Percentiles rank a stretch among this genome's conserved stretches.
Evolutionary conservation across 2,888 invertebrate genomes (phyloP).

Genomic region (Cosmopolites sordidus): DNA sequence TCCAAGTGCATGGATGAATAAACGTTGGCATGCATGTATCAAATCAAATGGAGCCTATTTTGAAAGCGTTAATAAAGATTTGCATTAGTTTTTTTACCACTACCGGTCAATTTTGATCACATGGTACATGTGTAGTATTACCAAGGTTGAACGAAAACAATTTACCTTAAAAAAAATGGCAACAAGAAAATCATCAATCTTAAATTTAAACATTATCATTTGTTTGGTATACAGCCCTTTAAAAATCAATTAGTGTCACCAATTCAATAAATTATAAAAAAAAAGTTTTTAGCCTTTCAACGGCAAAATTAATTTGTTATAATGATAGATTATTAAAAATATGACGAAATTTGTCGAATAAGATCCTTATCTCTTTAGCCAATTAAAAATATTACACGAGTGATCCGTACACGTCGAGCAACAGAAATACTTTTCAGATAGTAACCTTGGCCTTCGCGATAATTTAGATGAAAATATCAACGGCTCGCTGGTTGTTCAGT

Average conservation of each 20-base stretch:
- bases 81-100: too few species aligned
- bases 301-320: neutral
- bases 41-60: too few species aligned
- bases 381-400: neutral
- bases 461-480: constrained; percentile 1
- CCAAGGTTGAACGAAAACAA: too few species aligned
- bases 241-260: neutral
- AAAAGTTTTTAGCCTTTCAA: neutral
- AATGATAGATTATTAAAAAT: neutral
- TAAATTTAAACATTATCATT: neutral
- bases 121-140: too few species aligned
- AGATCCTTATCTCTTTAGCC: neutral
- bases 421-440: neutral
- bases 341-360: neutral
- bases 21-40: too few species aligned
- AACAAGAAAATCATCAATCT: too few species aligned
- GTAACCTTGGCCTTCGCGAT: constrained; percentile 1
- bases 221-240: too few species aligned
- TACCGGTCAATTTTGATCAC: too few species aligned
- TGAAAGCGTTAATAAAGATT: too few species aligned
- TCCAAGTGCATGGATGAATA: too few species aligned
- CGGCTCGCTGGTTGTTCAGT: constrained; percentile 14
- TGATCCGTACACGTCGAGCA: neutral
- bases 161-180: too few species aligned
- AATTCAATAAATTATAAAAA: neutral